These are phyloP conservation scores for Cryptoprocta ferox DNA, from an alignment of 2,797 vertebrate species.

Conservation along the genomic window DNA sequence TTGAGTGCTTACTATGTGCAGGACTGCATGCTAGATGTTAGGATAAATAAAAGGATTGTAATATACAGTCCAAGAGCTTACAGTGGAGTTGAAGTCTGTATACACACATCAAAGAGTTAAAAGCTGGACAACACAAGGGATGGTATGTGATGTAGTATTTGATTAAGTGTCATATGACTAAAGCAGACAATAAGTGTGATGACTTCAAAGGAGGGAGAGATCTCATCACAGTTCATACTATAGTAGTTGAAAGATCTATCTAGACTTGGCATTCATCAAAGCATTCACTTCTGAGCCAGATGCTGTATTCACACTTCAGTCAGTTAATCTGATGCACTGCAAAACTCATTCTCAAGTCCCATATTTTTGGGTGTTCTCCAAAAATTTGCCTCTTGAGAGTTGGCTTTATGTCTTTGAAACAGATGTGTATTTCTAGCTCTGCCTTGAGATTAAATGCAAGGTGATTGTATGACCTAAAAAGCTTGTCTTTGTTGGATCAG, in stretches of 20 bases:
- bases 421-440: constrained; percentile 32
- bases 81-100: neutral
- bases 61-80: neutral
- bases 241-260: neutral
- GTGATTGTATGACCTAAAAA: neutral
- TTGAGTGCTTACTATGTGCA: neutral
- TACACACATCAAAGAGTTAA: neutral
- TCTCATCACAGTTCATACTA: neutral
- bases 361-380: constrained; percentile 45
- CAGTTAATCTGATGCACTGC: neutral
- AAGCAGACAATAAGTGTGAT: neutral
- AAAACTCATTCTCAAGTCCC: neutral
- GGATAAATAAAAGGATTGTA: neutral
- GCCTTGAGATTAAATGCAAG: neutral
- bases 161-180: neutral
- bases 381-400: constrained; percentile 49
- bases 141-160: neutral
- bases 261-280: constrained; percentile 52
- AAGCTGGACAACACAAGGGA: neutral
- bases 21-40: neutral
- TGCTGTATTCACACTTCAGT: constrained; percentile 42
- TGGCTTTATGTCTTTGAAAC: neutral
- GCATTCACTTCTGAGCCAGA: constrained; percentile 45
- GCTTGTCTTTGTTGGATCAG: neutral
- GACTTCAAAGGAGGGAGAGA: neutral